Base-by-base conservation (phyloP, 2,888 invertebrate genomes). In the Parapristionchus giblindavisi region DNA sequence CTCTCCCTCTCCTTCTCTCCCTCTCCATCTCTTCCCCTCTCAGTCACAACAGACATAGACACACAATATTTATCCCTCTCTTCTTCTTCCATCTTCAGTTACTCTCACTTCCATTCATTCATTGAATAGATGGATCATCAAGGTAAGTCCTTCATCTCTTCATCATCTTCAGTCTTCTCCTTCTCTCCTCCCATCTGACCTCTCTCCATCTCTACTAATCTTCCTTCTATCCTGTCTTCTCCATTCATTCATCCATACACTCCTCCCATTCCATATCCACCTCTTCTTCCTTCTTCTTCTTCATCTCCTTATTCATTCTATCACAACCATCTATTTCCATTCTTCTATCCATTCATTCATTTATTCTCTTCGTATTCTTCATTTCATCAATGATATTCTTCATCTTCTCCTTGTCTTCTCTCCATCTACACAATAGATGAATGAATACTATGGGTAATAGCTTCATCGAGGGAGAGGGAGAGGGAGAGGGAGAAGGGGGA, bases 251-350 rank as follows among this genome's bases (percentile, higher is more conserved):
- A 11, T n/a, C n/a, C n/a, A n/a, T n/a, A n/a, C n/a, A n/a, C n/a
- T n/a, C n/a, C 58, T 14, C 65, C 34, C 36, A 14, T 36, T 3
- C 14, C 29, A 43, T 68, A 48, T 61, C 65, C n/a, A 21, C 38
- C 40, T 43, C 48, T 74, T 54, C n/a, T n/a, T n/a, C n/a, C n/a
- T n/a, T n/a, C n/a, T n/a, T n/a, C n/a, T n/a, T n/a, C n/a, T 63
- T 72, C 63, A 71, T 72, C 71, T 72, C 71, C 40, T 66, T 73
- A 34, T 48, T 48, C 11, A 21, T 21, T 48, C 14, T 21, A 11
- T 14, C 21, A 48, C 21, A 48, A 11, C 48, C 48, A 11, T 21
- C 48, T 48, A 21, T 21, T 21, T 48, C 48, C 11, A 14, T 21
- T 48, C 48, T 21, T 48, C 11, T 21, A 14, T 48, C 14, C 48